Evolutionary conservation across 2,797 vertebrate genomes (phyloP).

Genomic region (Apogon talboti): DNA sequence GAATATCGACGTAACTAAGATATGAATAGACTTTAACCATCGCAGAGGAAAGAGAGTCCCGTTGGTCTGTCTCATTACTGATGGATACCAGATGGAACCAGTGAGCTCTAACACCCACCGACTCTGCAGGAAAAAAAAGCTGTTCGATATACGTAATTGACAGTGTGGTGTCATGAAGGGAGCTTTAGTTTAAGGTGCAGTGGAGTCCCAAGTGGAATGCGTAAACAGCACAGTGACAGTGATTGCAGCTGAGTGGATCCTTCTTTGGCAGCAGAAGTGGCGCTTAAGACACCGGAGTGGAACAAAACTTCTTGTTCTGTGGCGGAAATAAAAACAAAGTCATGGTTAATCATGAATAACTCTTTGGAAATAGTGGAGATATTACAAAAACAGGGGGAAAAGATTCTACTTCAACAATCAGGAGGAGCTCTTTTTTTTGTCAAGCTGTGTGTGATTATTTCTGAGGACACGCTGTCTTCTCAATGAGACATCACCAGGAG

Average conservation of each 20-base stretch:
- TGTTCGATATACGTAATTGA: slow-evolving; percentile 64
- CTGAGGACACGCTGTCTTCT: not conserved
- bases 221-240: slow-evolving; percentile 51
- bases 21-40: slow-evolving; percentile 11
- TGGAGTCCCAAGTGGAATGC: slow-evolving; percentile 50
- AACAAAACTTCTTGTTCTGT: slow-evolving; percentile 29
- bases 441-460: slow-evolving; percentile 26
- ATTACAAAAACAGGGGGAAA: slow-evolving; percentile 8
- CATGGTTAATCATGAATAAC: slow-evolving; percentile 28
- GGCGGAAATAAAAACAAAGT: slow-evolving; percentile 28
- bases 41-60: slow-evolving; percentile 19
- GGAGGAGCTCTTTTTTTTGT: slow-evolving; percentile 9
- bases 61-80: slow-evolving; percentile 42
- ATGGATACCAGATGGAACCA: slow-evolving; percentile 72
- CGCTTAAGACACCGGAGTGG: slow-evolving; percentile 17
- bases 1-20: too few species aligned
- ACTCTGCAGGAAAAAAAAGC: slow-evolving; percentile 24
- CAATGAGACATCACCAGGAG: slow-evolving; percentile 10
- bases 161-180: slow-evolving; percentile 56
- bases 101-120: slow-evolving; percentile 36
- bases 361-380: slow-evolving; percentile 1
- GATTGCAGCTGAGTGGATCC: slow-evolving; percentile 50
- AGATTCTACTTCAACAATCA: slow-evolving; percentile 16
- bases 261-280: slow-evolving; percentile 16
- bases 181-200: slow-evolving; percentile 46